Base-by-base conservation (phyloP, 2,888 invertebrate species). In the Pollenia angustigena region DNA sequence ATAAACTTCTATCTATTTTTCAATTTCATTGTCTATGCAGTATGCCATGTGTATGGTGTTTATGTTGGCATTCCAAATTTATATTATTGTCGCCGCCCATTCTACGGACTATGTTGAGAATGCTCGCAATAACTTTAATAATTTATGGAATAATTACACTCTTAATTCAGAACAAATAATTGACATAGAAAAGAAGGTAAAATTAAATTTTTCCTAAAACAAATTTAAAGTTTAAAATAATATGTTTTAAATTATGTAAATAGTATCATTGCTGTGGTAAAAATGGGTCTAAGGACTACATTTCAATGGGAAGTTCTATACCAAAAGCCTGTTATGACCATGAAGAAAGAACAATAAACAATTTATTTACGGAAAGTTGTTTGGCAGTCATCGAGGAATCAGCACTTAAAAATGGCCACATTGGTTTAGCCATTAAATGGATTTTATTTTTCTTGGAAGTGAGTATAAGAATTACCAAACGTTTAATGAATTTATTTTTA, bases 41-140 rank as follows among this genome's bases (percentile, higher is more conserved):
- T 97, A 96, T 93, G 95, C 96, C 18, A 95, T 96, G 89, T 95
- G 96, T 92, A 93, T 97, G 88, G 92, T 97, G 86, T 95, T 96
- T 85, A 94, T 97, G 88, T 95, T 97, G 92, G 95, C 96, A 83
- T 93, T 96, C 85, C 96, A 97, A 95, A 95, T 91, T 62, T 92
- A 92, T 72, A 91, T 92, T 46, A 90, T 92, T 79, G 90, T 89
- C 16, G 92, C 90, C 9, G 92, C 91, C 3, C 90, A 92, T 42
- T 89, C 91, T n/a, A 92, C 91, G 16, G 89, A 92, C 66, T 92
- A 92, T 88, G 90, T 90, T 54, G 87, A 90, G 66, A 89, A 90
- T 52, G 90, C 92, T 32, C 89, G 89, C 7, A 87, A 85, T 4
- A 91, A 90, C 23, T 91, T 92, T 23, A 78, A 89, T 16, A 88